Evolutionary conservation across 2,797 vertebrate genomes (phyloP).

Genomic region (Siniperca scherzeri): DNA sequence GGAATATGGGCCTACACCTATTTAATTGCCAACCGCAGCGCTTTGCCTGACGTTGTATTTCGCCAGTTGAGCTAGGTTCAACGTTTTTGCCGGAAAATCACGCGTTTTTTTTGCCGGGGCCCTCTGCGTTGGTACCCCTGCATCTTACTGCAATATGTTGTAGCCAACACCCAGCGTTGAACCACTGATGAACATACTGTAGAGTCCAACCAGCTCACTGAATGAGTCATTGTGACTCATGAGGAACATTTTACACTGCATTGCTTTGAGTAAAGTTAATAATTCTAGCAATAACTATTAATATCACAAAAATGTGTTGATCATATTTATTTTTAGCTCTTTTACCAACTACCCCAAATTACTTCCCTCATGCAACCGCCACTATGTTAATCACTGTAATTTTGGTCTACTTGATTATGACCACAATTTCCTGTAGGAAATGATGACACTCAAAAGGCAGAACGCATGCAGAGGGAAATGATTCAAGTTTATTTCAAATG

Average conservation of each 20-base stretch:
- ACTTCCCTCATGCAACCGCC: constrained; percentile 16
- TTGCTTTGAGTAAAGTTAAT: not conserved
- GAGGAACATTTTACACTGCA: not conserved
- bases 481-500: constrained; percentile 24
- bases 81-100: not conserved
- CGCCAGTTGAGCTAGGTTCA: not conserved
- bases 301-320: constrained; percentile 1
- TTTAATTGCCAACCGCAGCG: not conserved
- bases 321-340: constrained; percentile 14
- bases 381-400: constrained; percentile 32
- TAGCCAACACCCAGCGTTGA: not conserved
- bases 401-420: constrained; percentile 35
- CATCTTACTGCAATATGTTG: not conserved
- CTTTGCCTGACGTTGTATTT: not conserved
- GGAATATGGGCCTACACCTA: not conserved
- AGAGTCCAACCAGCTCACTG: not conserved
- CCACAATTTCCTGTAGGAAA: constrained; percentile 45
- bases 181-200: not conserved
- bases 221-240: not conserved
- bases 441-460: constrained; percentile 28
- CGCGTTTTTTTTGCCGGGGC: not conserved
- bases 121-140: not conserved
- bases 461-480: constrained; percentile 23
- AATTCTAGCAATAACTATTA: not conserved
- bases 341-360: constrained; percentile 17